Conservation (phyloP, 2,797 vertebrate genomes). For the Paguma larvata region DNA sequence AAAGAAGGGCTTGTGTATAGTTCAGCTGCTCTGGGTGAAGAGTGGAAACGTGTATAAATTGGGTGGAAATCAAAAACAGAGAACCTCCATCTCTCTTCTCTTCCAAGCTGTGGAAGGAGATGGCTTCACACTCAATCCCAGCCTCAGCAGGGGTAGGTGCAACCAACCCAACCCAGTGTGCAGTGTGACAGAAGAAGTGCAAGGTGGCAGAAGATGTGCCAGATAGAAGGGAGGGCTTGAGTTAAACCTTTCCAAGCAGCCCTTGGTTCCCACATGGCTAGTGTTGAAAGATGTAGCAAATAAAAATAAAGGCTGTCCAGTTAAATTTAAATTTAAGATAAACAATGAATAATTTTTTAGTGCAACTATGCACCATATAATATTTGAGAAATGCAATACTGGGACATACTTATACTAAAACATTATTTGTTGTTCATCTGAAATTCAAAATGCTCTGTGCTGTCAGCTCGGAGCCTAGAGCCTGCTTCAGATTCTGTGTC, state of each 20-base stretch:
- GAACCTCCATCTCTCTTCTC: background rate
- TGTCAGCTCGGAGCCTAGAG: too few relatives aligned
- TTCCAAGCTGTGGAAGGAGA: background rate
- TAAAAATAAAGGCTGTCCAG: background rate
- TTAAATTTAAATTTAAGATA: background rate
- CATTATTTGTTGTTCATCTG: background rate
- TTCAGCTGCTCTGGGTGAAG: background rate
- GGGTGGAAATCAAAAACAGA: background rate
- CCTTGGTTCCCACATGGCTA: background rate
- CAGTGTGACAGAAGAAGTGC: background rate
- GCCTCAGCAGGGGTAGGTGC: background rate
- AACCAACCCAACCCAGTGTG: background rate
- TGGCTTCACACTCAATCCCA: background rate
- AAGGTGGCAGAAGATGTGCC: background rate
- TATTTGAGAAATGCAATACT: background rate
- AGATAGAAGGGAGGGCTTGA: background rate
- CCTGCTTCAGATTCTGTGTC: too few relatives aligned
- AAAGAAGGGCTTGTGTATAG: background rate
- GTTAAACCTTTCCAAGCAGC: background rate
- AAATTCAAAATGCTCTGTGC: background rate
- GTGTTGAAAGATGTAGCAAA: background rate
- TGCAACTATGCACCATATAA: background rate
- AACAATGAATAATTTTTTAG: background rate
- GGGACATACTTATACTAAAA: background rate
- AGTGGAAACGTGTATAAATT: background rate